Percentiles rank a stretch among this genome's conserved stretches.
Evolutionary conservation across 2,888 invertebrate genomes (phyloP).

Genomic region (Troides oblongomaculatus): DNA sequence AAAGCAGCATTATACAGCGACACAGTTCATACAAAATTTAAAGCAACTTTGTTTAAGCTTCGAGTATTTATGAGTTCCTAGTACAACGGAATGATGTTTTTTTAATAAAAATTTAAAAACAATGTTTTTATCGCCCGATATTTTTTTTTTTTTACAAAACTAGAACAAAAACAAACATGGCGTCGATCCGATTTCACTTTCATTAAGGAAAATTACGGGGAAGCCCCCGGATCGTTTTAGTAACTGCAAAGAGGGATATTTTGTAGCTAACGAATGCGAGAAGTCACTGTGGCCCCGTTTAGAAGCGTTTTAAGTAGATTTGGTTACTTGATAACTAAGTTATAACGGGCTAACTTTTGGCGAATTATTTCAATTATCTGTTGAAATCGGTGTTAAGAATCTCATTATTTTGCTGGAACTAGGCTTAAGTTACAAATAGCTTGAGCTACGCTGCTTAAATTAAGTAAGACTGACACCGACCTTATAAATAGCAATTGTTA

Average conservation of each 20-base stretch:
- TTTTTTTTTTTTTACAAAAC: neutral
- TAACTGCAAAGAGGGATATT: neutral
- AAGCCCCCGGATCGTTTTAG: neutral
- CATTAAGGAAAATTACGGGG: neutral
- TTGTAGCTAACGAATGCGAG: neutral
- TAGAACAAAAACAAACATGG: neutral
- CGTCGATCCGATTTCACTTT: neutral
- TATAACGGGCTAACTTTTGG: conserved; percentile 11
- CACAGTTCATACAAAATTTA: neutral
- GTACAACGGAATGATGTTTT: neutral
- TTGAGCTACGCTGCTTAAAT: neutral
- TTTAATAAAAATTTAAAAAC: neutral
- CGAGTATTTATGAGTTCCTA: neutral
- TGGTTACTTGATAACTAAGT: conserved; percentile 12
- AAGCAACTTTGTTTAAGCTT: neutral
- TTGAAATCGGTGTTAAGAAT: neutral
- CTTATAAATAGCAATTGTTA: no score
- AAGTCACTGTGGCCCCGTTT: conserved; percentile 4
- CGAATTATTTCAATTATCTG: conserved; percentile 5
- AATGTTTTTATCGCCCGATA: neutral
- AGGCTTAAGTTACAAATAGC: neutral
- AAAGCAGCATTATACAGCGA: no score
- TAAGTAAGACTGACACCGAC: no score
- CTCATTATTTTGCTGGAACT: neutral
- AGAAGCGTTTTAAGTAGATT: conserved; percentile 1